These are phyloP conservation scores for Coremacera marginata DNA, from an alignment of 2,888 invertebrate genomes.

Conservation along the genomic window DNA sequence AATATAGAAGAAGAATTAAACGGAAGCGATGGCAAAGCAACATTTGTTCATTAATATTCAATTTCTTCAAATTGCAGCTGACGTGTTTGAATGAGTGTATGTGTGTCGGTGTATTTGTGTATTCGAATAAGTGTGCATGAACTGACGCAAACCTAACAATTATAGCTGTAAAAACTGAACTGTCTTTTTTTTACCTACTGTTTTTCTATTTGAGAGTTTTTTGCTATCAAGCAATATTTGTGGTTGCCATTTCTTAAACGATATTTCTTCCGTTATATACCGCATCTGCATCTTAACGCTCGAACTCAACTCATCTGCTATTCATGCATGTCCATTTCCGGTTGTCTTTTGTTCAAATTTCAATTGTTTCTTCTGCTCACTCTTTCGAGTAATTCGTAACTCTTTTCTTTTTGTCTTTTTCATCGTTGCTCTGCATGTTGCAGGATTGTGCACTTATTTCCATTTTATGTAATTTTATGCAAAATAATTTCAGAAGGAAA, in stretches of 20 bases:
- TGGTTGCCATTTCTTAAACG: too few species aligned
- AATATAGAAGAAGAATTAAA: not conserved
- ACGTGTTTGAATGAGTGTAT: not conserved
- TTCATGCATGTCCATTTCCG: too few species aligned
- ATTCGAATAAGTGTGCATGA: too few species aligned
- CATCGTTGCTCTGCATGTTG: not conserved
- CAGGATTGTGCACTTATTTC: not conserved
- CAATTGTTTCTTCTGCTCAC: conserved; percentile 41
- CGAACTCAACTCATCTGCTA: too few species aligned
- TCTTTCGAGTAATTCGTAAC: not conserved
- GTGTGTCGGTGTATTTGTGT: too few species aligned
- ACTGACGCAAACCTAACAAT: too few species aligned
- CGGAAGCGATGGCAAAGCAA: not conserved
- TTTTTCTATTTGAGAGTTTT: too few species aligned
- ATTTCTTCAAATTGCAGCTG: conserved; percentile 30
- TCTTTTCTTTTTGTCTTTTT: conserved; percentile 14
- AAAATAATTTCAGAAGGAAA: not conserved
- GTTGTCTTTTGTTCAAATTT: conserved; percentile 2
- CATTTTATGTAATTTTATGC: conserved; percentile 20
- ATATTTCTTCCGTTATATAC: too few species aligned
- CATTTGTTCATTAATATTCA: conserved; percentile 10
- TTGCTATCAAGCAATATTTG: too few species aligned
- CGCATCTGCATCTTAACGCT: too few species aligned
- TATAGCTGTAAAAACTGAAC: too few species aligned
- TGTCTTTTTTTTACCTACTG: too few species aligned